Base-by-base conservation (phyloP, 1,140 invertebrate genomes). In the Araneus ventricosus region DNA sequence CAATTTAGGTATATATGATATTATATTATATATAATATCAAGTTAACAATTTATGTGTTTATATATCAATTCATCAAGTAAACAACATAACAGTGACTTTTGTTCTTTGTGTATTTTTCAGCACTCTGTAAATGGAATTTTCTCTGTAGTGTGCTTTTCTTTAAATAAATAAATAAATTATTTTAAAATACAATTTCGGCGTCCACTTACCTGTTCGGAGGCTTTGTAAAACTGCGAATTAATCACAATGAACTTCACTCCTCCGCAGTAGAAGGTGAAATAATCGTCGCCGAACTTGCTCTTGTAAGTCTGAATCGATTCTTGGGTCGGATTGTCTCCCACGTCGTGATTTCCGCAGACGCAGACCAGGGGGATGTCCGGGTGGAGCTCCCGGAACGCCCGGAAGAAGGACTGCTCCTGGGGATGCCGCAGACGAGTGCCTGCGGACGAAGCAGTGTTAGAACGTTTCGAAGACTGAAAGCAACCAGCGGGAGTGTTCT, bases 321-420 rank as follows among this genome's bases (percentile, higher is more conserved):
- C 90, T 8, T 86, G 75, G 24, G 96, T 96, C 57, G 96, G 96
- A 10, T 92, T 94, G 93, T 97, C 95, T 3, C 96, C 96, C 17
- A 97, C 94, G 94, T 97, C 96, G 94, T 97, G 96, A 94, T 97
- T 97, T 4, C 96, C 96, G 94, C 96, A 96, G 27, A 96, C 95
- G 92, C 96, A 96, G 85, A 97, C 95, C 70, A 96, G 90, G 61
- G 96, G 96, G 52, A 96, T 96, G 2, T 95, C 94, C 14, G 94
- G 94, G 94, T 96, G 94, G 10, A 96, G 90, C 34, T 95, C 95
- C 34, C 93, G 94, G 89, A 96, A 96, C 3, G 96, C 94, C 89
- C 94, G 93, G 37, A 95, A 95, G 88, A 96, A 96, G 93, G 96
- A 96, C 34, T 93, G 88, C 84, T 96, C 95, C 94, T 96, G 96